Evolutionary conservation across 23 tunicate genomes (phyloP).

Genomic region (Trididemnum miniatum): DNA sequence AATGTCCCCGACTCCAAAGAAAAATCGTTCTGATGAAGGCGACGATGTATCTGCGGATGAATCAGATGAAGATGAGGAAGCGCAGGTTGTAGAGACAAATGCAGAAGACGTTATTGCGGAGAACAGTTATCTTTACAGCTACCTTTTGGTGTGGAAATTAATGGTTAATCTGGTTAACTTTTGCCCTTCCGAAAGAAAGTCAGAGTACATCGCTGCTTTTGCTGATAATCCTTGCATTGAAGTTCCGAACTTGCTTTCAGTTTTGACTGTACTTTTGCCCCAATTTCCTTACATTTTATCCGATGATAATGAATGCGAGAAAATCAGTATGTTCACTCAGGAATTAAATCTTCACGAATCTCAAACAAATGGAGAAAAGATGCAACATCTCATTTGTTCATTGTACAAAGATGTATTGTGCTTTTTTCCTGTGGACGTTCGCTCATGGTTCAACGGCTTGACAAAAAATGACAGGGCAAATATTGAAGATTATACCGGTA

Average conservation of each 20-base stretch:
- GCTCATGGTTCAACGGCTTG: conserved; percentile 59
- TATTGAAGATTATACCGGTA: conserved; percentile 62
- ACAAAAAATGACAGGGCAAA: conserved; percentile 25
- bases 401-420: conserved; percentile 65
- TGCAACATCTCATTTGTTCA: conserved; percentile 60
- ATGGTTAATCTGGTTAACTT: conserved; percentile 9
- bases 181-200: conserved; percentile 29
- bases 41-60: background rate
- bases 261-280: conserved; percentile 42
- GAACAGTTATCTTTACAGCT: background rate
- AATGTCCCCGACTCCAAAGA: background rate
- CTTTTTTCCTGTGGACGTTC: conserved; percentile 48
- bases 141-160: conserved; percentile 51
- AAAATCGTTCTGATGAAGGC: background rate
- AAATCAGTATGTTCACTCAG: conserved; percentile 25
- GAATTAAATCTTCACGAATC: conserved; percentile 17
- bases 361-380: background rate
- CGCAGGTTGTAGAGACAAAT: background rate
- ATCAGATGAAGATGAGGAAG: conserved; percentile 1
- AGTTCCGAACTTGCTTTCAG: conserved; percentile 45
- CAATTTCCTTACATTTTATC: conserved; percentile 10
- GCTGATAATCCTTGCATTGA: background rate
- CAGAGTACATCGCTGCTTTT: conserved; percentile 41
- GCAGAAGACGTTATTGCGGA: background rate
- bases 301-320: background rate